These are phyloP conservation scores for Colostygia pectinataria DNA, from an alignment of 2,888 invertebrate species.

Conservation along the genomic window DNA sequence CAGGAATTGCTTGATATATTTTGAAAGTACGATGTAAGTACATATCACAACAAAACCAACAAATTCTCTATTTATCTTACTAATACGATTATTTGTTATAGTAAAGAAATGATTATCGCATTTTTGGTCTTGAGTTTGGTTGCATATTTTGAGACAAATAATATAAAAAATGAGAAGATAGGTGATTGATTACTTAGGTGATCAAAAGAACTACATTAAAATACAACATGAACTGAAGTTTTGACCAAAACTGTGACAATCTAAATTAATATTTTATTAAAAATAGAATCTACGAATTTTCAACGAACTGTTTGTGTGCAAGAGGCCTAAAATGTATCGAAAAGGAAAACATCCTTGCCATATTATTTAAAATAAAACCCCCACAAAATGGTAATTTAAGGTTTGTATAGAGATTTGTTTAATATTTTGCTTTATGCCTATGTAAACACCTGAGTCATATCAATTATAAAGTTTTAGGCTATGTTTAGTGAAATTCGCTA, in stretches of 20 bases:
- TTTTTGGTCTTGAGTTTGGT: constrained; percentile 48
- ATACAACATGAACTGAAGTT: constrained; percentile 31
- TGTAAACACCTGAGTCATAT: constrained; percentile 74
- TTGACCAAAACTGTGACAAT: constrained; percentile 33
- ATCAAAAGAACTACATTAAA: not conserved
- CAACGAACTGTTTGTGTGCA: constrained; percentile 45
- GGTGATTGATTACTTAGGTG: too few relatives aligned
- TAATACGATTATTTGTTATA: constrained; percentile 22
- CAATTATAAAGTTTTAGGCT: constrained; percentile 66
- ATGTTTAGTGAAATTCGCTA: constrained; percentile 62
- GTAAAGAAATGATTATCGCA: constrained; percentile 29
- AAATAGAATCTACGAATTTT: constrained; percentile 39
- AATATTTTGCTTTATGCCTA: constrained; percentile 51
- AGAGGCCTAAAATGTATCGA: constrained; percentile 60
- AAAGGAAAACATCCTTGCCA: constrained; percentile 39
- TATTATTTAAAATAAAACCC: constrained; percentile 23
- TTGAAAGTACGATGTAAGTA: constrained; percentile 48
- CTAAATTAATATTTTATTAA: constrained; percentile 34
- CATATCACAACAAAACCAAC: constrained; percentile 60
- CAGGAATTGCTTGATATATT: constrained; percentile 38
- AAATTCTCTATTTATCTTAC: constrained; percentile 45
- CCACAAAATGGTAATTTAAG: constrained; percentile 32
- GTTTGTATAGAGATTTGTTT: constrained; percentile 44
- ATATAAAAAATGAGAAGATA: not conserved
- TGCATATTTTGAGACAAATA: constrained; percentile 40